These are phyloP conservation scores for Oscheius sp. DNA, from an alignment of 2,888 invertebrate genomes.

Conservation along the genomic window DNA sequence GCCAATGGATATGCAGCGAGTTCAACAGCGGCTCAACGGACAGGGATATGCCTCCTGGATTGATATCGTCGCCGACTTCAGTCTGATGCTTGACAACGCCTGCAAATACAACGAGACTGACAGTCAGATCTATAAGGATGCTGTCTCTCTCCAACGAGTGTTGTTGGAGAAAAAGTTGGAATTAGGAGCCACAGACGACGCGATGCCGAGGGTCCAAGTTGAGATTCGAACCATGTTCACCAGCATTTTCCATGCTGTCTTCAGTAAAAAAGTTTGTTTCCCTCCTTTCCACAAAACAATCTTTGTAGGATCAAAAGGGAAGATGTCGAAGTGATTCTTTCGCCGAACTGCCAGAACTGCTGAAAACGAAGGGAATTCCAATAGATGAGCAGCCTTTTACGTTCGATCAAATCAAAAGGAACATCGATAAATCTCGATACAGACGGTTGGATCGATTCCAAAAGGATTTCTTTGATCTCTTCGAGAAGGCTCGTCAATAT, in stretches of 20 bases:
- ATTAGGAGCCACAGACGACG: slow-evolving; percentile 72
- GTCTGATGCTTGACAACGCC: slow-evolving; percentile 94
- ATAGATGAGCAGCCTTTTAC: slow-evolving; percentile 79
- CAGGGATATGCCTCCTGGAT: slow-evolving; percentile 41
- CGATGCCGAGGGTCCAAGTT: slow-evolving; percentile 71
- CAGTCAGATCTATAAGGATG: slow-evolving; percentile 90
- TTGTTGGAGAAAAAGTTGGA: slow-evolving; percentile 88
- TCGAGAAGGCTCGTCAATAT: slow-evolving; percentile 85
- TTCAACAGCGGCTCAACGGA: slow-evolving; percentile 74
- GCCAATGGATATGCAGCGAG: slow-evolving; percentile 94
- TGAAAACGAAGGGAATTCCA: slow-evolving; percentile 74
- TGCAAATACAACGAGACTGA: slow-evolving; percentile 96
- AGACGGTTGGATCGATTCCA: slow-evolving; percentile 87
- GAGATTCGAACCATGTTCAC: slow-evolving; percentile 89
- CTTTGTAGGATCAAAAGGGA: slow-evolving; percentile 84
- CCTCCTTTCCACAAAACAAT: not conserved
- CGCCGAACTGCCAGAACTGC: slow-evolving; percentile 85
- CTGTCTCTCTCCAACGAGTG: slow-evolving; percentile 87
- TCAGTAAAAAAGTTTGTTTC: slow-evolving; percentile 82
- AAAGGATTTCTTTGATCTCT: slow-evolving; percentile 88
- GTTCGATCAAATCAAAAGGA: slow-evolving; percentile 88
- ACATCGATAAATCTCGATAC: slow-evolving; percentile 87
- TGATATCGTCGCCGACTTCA: slow-evolving; percentile 63
- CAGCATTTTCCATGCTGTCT: slow-evolving; percentile 88
- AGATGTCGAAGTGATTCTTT: slow-evolving; percentile 94